Base-by-base conservation (phyloP, 2,797 vertebrate species). In the Anguilla pacifica region DNA sequence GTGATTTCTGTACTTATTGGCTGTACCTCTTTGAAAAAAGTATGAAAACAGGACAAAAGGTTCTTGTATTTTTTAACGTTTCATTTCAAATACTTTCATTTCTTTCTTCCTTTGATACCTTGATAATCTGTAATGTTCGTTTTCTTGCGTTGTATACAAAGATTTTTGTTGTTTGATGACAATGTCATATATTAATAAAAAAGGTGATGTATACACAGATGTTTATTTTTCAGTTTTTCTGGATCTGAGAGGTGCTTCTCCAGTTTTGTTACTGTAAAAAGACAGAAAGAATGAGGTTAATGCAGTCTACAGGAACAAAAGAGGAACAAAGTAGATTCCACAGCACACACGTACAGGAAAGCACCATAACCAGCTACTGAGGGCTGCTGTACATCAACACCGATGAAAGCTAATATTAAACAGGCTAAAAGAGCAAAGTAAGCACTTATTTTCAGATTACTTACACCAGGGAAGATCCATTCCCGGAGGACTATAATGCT, bases 201-300 rank as follows among this genome's bases (percentile, higher is more conserved):
- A 70, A 43, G 64, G 15, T 17, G 15, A 4, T 70, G 7, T n/a
- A 83, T 70, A 53, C 51, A 59, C n/a, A 72, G 64, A 87, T 55
- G 83, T 46, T 49, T n/a, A 59, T 85, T 85, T 85, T 87, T 49
- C 74, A 64, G 39, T 31, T 77, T 85, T 35, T 85, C 53, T 28
- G n/a, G 31, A 84, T 61, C 35, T 61, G n/a, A 35, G 31, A 31
- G 53, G 81, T 2, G 28, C 28, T 70, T 72, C 81, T 72, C 39
- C 43, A 74, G 82, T 49, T 17, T 46, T 85, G 51, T 85, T 55
- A 85, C 87, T 88, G 83, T 77, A 61, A 88, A 85, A 88, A 79
- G 64, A 88, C 51, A 64, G 46, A 57, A 67, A 88, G 67, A 85
- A 35, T 77, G 22, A 84, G 87, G 25, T 39, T 46, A 88, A 53